Percentiles rank a stretch among this genome's conserved stretches.
These are phyloP conservation scores for Hirudo medicinalis DNA, from an alignment of 1,140 invertebrate genomes.

Conservation along the genomic window DNA sequence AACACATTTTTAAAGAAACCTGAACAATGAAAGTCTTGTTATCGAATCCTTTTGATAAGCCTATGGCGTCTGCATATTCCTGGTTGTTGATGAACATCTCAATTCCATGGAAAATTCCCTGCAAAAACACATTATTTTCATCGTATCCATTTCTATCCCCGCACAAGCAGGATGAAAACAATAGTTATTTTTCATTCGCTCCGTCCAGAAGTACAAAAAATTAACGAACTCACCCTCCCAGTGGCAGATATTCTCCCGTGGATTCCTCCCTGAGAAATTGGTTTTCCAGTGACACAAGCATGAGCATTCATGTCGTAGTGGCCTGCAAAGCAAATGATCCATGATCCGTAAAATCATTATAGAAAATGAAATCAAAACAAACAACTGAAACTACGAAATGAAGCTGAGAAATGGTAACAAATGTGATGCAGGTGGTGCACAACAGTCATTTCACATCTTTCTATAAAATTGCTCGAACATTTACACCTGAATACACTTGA, in stretches of 20 bases:
- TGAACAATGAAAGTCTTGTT: conserved; percentile 93
- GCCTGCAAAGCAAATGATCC: conserved; percentile 40
- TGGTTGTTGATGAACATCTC: conserved; percentile 96
- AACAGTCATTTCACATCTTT: too few relatives aligned
- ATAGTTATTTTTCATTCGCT: too few relatives aligned
- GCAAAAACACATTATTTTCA: conserved; percentile 21
- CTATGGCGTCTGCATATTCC: conserved; percentile 92
- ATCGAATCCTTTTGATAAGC: conserved; percentile 85
- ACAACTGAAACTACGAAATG: too few relatives aligned
- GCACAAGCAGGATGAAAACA: background rate
- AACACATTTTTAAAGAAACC: conserved; percentile 8
- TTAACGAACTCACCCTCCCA: conserved; percentile 51
- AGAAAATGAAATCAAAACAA: too few relatives aligned
- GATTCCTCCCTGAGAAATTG: conserved; percentile 72
- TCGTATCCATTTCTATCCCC: too few relatives aligned
- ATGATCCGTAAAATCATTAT: too few relatives aligned
- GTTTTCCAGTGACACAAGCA: conserved; percentile 98
- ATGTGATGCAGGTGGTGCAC: too few relatives aligned
- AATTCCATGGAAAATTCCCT: conserved; percentile 89
- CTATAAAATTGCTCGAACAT: too few relatives aligned
- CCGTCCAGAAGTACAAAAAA: background rate
- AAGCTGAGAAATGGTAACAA: too few relatives aligned
- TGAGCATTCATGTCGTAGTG: conserved; percentile 90
- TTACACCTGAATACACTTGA: too few relatives aligned
- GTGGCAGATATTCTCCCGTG: conserved; percentile 94